phyloP scores from a whole-genome alignment of 2,797 vertebrate species.

The Muscicapa striata region DNA sequence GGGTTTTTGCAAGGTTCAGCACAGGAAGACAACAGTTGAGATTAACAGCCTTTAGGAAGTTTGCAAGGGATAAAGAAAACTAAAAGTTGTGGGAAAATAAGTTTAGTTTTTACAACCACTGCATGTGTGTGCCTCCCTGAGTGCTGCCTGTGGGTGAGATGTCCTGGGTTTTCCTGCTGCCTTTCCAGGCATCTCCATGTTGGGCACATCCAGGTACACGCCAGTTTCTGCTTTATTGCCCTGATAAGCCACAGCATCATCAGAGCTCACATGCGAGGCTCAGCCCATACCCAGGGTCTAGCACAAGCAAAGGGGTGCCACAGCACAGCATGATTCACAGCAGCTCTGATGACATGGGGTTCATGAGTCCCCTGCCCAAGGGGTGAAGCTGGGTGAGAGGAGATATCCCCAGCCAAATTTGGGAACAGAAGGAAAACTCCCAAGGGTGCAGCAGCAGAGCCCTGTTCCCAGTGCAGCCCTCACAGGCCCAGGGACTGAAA shows the following conservation, averaged over 20 bases:
- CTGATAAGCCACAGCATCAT: not conserved
- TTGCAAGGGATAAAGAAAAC: not conserved
- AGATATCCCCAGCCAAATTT: not conserved
- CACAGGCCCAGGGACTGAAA: fast-evolving
- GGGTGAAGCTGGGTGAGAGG: fast-evolving
- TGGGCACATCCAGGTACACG: not conserved
- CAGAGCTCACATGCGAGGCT: fast-evolving
- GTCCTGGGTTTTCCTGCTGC: fast-evolving
- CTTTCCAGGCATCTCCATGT: not conserved
- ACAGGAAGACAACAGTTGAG: conserved; percentile 50
- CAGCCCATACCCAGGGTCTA: not conserved
- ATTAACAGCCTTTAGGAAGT: conserved; percentile 1
- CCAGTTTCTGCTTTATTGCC: not conserved
- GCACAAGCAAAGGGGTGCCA: not conserved
- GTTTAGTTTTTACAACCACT: not conserved
- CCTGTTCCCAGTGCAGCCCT: not conserved
- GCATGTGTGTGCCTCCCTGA: fast-evolving
- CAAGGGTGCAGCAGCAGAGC: not conserved
- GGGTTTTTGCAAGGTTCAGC: conserved; percentile 3
- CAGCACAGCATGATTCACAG: not conserved
- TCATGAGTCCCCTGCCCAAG: fast-evolving
- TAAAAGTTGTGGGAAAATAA: not conserved
- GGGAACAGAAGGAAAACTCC: not conserved
- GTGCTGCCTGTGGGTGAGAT: not conserved
- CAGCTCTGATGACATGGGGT: fast-evolving